A percentile compares a stretch with the other conserved stretches of the same genome.
These are phyloP conservation scores for Pterocles gutturalis DNA, from an alignment of 2,113 vertebrate genomes.

Conservation along the genomic window DNA sequence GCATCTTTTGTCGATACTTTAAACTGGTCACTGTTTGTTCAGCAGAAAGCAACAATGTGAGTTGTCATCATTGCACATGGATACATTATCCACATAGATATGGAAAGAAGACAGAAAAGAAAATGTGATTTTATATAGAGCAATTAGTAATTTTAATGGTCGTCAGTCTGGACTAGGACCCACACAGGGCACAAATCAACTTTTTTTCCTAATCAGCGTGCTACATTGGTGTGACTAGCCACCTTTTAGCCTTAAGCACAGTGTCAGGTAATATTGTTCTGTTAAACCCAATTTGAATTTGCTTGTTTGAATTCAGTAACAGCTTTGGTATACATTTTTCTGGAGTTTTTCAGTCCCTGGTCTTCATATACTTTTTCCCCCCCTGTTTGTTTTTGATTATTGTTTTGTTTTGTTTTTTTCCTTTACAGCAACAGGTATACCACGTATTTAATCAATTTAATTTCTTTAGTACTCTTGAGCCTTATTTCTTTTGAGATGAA, in stretches of 20 bases:
- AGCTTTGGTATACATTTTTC: rapidly evolving
- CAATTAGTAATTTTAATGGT: neutral
- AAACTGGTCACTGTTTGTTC: slow-evolving; percentile 68
- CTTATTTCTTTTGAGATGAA: neutral
- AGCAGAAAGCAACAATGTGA: neutral
- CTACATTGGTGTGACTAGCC: neutral
- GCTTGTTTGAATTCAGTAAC: neutral
- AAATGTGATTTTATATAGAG: neutral
- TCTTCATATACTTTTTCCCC: neutral
- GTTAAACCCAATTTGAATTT: neutral
- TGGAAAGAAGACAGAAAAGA: neutral
- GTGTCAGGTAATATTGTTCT: neutral
- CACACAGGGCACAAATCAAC: neutral
- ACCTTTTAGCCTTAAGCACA: neutral
- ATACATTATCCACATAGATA: neutral
- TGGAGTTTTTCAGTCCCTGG: neutral
- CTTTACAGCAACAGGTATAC: neutral
- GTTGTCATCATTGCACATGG: rapidly evolving
- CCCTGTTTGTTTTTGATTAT: too few species aligned
- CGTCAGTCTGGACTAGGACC: neutral
- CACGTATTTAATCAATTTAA: neutral
- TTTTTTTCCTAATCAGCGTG: neutral
- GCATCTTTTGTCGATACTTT: slow-evolving; percentile 80
- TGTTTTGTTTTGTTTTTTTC: neutral
- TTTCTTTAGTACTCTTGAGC: neutral